Evolutionary conservation across 2,888 invertebrate species (phyloP).

Genomic region (Fissipunctia ypsillon): DNA sequence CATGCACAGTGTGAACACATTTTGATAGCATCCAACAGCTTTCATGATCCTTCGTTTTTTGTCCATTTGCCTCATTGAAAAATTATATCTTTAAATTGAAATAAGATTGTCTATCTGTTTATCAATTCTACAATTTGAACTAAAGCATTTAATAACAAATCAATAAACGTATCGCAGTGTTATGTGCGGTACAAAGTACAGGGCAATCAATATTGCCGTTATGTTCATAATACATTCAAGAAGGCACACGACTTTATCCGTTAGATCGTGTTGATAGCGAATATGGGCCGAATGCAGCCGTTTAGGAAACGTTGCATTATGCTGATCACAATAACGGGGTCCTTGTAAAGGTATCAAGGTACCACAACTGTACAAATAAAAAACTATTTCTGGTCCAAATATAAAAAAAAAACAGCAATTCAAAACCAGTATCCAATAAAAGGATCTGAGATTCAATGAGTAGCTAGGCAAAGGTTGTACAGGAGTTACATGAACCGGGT

Average conservation of each 20-base stretch:
- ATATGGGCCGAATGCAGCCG: slow-evolving; percentile 46
- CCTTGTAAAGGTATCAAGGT: slow-evolving; percentile 8
- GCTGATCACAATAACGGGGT: slow-evolving; percentile 41
- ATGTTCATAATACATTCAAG: slow-evolving; percentile 71
- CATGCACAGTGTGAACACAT: too few species aligned
- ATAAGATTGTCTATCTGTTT: not conserved
- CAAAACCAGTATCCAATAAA: too few species aligned
- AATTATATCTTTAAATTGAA: not conserved
- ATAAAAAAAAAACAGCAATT: not conserved
- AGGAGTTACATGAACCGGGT: too few species aligned
- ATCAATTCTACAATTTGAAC: slow-evolving; percentile 3
- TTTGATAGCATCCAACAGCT: too few species aligned
- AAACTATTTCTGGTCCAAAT: not conserved
- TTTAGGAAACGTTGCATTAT: slow-evolving; percentile 52
- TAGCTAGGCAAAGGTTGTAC: too few species aligned
- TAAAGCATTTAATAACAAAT: slow-evolving; percentile 13
- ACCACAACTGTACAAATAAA: slow-evolving; percentile 2
- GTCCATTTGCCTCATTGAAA: not conserved
- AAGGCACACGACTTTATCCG: slow-evolving; percentile 58
- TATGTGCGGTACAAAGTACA: slow-evolving; percentile 63
- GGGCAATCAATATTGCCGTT: slow-evolving; percentile 72
- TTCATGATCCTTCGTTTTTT: not conserved
- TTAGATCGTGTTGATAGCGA: slow-evolving; percentile 56
- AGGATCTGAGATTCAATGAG: too few species aligned
- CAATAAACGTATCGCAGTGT: slow-evolving; percentile 31